phyloP scores from a whole-genome alignment of 1,140 invertebrate genomes.

The Potamilus streckersoni region DNA sequence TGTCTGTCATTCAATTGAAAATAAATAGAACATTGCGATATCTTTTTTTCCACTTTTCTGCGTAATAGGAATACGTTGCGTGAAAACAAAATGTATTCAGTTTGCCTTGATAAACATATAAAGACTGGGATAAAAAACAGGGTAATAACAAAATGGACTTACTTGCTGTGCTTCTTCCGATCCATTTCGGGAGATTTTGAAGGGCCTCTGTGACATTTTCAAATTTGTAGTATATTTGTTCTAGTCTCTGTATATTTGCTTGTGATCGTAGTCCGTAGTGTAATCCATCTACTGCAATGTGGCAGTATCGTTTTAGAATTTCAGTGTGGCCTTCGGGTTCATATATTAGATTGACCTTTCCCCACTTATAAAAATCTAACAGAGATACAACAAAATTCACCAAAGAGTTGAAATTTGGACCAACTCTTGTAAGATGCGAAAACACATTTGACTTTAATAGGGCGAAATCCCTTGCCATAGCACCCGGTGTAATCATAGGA shows the following conservation, averaged over 20 bases:
- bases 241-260: background rate
- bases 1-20: too few relatives aligned
- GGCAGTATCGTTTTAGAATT: constrained; percentile 70
- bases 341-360: constrained; percentile 78
- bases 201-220: background rate
- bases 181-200: background rate
- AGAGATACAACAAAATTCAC: constrained; percentile 77
- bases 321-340: constrained; percentile 74
- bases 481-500: constrained; percentile 87
- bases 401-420: constrained; percentile 83
- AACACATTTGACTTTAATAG: constrained; percentile 70
- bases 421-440: constrained; percentile 85
- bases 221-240: constrained; percentile 10
- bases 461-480: constrained; percentile 83
- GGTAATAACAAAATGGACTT: background rate
- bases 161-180: constrained; percentile 16
- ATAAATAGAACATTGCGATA: too few relatives aligned
- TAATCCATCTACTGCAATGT: constrained; percentile 45
- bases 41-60: too few relatives aligned
- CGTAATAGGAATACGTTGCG: too few relatives aligned
- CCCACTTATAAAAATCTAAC: constrained; percentile 75
- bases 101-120: too few relatives aligned
- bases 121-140: too few relatives aligned
- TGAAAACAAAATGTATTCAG: too few relatives aligned
- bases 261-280: constrained; percentile 15